Conservation (phyloP, 1,140 invertebrate genomes). For the Potamilus streckersoni region DNA sequence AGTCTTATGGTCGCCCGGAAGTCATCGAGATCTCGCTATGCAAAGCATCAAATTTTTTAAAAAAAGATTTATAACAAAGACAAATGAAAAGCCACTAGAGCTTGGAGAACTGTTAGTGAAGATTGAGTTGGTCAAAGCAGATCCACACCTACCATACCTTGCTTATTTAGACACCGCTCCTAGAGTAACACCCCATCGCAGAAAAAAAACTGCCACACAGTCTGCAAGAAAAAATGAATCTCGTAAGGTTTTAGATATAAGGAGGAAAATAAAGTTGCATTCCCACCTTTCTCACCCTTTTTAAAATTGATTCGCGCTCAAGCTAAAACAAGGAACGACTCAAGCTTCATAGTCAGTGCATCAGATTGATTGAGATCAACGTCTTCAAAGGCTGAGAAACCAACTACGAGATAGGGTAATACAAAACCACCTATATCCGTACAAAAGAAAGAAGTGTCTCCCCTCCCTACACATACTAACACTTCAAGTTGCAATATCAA, state of each 20-base stretch:
- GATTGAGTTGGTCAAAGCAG: no score
- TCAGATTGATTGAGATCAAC: no score
- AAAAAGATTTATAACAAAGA: no score
- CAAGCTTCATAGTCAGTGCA: not conserved
- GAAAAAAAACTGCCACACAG: conserved; percentile 28
- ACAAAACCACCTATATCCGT: conserved; percentile 4
- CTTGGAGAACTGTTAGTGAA: no score
- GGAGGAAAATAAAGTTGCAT: conserved; percentile 12
- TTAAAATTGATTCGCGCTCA: no score
- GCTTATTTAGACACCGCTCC: conserved; percentile 25
- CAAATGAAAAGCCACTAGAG: no score
- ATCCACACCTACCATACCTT: not conserved
- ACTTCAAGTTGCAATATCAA: not conserved
- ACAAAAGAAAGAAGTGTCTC: not conserved
- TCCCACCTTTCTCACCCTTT: conserved; percentile 36
- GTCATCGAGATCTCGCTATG: no score
- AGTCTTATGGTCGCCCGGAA: no score
- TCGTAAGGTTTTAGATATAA: conserved; percentile 26
- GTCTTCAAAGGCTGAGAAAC: not conserved
- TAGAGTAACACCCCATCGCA: conserved; percentile 30
- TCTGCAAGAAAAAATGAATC: conserved; percentile 45
- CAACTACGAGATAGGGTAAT: not conserved
- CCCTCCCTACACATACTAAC: not conserved
- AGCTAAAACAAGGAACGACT: no score
- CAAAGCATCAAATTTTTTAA: no score